A percentile compares a stretch with the other conserved stretches of the same genome.
phyloP scores from a whole-genome alignment of 53 echinoderm and acorn worm species.

The Paracentrotus lividus region DNA sequence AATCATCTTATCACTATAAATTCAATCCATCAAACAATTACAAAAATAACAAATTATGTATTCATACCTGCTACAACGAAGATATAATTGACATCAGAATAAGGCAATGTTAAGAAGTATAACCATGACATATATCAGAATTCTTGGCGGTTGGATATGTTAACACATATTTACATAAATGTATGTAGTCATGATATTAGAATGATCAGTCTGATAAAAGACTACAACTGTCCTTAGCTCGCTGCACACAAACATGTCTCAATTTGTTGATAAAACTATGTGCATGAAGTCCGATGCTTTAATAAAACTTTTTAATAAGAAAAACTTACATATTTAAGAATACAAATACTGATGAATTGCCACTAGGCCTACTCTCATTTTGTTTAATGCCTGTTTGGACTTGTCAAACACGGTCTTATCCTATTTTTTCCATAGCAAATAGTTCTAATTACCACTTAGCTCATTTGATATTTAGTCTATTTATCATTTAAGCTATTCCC shows the following conservation, averaged over 20 bases:
- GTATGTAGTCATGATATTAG: neutral
- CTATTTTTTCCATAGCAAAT: too few relatives aligned
- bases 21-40: neutral
- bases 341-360: too few relatives aligned
- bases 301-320: too few relatives aligned
- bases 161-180: neutral
- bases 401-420: too few relatives aligned
- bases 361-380: too few relatives aligned
- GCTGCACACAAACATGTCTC: neutral
- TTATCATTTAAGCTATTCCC: too few relatives aligned
- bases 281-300: neutral
- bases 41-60: neutral
- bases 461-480: too few relatives aligned
- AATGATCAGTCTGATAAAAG: too few relatives aligned
- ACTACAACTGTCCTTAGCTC: too few relatives aligned
- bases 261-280: neutral
- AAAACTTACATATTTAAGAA: too few relatives aligned
- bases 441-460: too few relatives aligned
- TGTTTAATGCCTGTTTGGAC: too few relatives aligned
- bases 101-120: constrained; percentile 8
- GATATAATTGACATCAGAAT: neutral
- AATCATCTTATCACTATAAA: neutral
- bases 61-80: neutral
- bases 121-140: neutral
- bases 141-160: neutral